Conservation (phyloP, 2,797 vertebrate genomes). For the Mormyrops boulengeri region DNA sequence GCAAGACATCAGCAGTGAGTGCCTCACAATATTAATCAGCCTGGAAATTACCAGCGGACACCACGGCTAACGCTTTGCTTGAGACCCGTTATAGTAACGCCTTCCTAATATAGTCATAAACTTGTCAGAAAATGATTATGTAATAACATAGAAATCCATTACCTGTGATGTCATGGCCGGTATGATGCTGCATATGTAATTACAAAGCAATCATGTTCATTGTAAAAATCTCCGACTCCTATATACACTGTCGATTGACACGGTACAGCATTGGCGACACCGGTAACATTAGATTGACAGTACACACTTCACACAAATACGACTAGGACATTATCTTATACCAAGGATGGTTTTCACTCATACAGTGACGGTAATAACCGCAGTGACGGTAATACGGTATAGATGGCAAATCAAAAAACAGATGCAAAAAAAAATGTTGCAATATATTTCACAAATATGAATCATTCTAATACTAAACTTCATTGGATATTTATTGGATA, state of each 20-base stretch:
- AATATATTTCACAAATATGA: not conserved
- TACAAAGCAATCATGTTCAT: not conserved
- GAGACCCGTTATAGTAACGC: not conserved
- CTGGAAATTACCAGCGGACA: not conserved
- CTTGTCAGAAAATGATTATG: not conserved
- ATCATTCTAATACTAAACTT: not conserved
- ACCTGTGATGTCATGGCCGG: not conserved
- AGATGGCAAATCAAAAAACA: not conserved
- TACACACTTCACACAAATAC: not conserved
- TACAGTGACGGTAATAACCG: not conserved
- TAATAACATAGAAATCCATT: not conserved
- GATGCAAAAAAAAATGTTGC: not conserved
- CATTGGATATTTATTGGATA: not conserved
- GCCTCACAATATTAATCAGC: slow-evolving; percentile 67
- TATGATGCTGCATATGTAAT: not conserved
- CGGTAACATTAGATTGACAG: not conserved
- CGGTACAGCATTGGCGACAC: not conserved
- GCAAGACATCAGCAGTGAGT: slow-evolving; percentile 48
- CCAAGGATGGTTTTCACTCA: not conserved
- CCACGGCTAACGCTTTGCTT: not conserved
- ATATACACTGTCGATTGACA: not conserved
- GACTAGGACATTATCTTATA: not conserved
- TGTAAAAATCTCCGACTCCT: not conserved
- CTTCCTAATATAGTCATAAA: not conserved
- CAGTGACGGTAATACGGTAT: not conserved